Percentiles rank a stretch among this genome's conserved stretches.
phyloP scores from a whole-genome alignment of 2,888 invertebrate genomes.

The Plagodis pulveraria region DNA sequence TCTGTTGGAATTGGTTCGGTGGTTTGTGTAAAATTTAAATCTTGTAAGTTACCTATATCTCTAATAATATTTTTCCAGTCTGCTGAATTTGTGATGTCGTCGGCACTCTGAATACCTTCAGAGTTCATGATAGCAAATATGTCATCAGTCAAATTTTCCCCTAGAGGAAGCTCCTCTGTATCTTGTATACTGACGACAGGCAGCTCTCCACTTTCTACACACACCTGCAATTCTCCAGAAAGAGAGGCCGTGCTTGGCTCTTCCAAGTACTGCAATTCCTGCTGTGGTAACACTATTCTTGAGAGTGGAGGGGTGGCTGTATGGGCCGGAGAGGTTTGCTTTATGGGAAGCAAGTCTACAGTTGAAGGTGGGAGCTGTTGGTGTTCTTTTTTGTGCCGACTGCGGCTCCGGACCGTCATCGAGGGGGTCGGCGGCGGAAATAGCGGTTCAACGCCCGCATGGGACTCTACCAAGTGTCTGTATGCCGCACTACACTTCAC shows the following conservation, averaged over 20 bases:
- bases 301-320: slow-evolving; percentile 69
- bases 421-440: slow-evolving; percentile 77
- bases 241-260: slow-evolving; percentile 65
- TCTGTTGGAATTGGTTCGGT: slow-evolving; percentile 65
- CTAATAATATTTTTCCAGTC: slow-evolving; percentile 82
- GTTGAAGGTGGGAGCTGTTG: slow-evolving; percentile 62
- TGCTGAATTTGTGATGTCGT: slow-evolving; percentile 75
- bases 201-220: slow-evolving; percentile 75
- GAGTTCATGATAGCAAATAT: slow-evolving; percentile 82
- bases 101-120: slow-evolving; percentile 80
- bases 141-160: slow-evolving; percentile 78
- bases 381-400: slow-evolving; percentile 74
- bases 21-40: slow-evolving; percentile 73
- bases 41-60: slow-evolving; percentile 79
- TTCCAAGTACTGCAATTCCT: slow-evolving; percentile 69
- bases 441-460: slow-evolving; percentile 71
- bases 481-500: slow-evolving; percentile 92
- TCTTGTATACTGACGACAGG: slow-evolving; percentile 83
- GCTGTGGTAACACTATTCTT: slow-evolving; percentile 72
- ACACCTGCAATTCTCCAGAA: slow-evolving; percentile 73
- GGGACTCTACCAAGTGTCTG: slow-evolving; percentile 88
- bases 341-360: slow-evolving; percentile 62
- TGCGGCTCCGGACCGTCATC: slow-evolving; percentile 59
- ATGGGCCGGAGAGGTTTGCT: slow-evolving; percentile 67
- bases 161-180: slow-evolving; percentile 76